Base-by-base conservation (phyloP, 2,888 invertebrate species). In the Lithophane socia region DNA sequence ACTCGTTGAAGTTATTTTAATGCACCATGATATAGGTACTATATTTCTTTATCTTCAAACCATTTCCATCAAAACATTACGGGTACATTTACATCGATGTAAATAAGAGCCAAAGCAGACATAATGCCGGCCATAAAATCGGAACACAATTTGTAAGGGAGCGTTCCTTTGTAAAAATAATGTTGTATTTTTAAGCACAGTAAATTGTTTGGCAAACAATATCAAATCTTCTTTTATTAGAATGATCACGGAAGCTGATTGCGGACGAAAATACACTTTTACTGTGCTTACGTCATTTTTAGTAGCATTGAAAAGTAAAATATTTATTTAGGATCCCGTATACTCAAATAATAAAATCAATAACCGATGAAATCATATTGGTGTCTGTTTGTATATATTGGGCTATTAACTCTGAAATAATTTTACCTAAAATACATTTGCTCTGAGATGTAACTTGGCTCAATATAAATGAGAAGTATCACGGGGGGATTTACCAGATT, bases 181-280 rank as follows among this genome's bases (percentile, higher is more conserved):
- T 29, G 64, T 77, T 58, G 83, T 66, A 49, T 77, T 77, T 85
- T 65, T 61, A 65, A 73, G 58, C 44, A 54, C 52, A n/a, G 67
- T 83, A 67, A 82, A 80, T 82, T 73, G 73, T 82, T 73, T 60
- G 73, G 64, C 56, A 84, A 84, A 73, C 66, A 73, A 60, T 58
- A 80, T 76, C 49, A 54, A 61, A 54, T 49, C 70, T 61, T 61
- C 12, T 61, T 84, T 82, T 79, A 79, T 71, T 64, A 54, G 16
- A 64, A 58, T 18, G 44, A 67, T 52, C 63, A 83, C 56, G 63
- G 37, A 54, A 77, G 21, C 29, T 83, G 49, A 56, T 56, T 58
- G 44, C 13, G 21, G n/a, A 21, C 16, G 24, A 44, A 76, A 67
- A 63, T 63, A 49, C 7, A 77, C 37, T 18, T 66, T 64, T 66